Evolutionary conservation across 2,113 vertebrate genomes (phyloP).

Genomic region (Eira barbara): DNA sequence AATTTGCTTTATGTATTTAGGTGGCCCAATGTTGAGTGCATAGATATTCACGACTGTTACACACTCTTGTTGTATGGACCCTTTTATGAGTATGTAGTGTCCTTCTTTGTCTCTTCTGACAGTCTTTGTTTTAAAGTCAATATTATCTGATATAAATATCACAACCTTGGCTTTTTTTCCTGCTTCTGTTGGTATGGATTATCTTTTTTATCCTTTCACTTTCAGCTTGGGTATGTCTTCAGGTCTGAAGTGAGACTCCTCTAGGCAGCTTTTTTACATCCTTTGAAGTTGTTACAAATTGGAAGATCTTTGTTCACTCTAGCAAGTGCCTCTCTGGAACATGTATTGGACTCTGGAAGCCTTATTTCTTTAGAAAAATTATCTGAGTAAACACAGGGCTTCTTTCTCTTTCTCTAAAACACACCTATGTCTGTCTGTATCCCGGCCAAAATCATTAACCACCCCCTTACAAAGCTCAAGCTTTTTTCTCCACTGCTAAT

Average conservation of each 20-base stretch:
- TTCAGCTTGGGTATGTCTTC: neutral
- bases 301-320: neutral
- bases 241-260: neutral
- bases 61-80: neutral
- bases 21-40: neutral
- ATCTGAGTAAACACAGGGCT: neutral
- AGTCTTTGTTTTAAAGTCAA: neutral
- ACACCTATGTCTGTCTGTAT: constrained; percentile 26
- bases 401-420: constrained; percentile 16
- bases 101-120: neutral
- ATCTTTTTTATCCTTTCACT: neutral
- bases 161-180: neutral
- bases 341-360: neutral
- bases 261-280: neutral
- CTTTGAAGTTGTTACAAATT: neutral
- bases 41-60: neutral
- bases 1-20: neutral
- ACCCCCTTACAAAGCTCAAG: neutral
- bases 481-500: neutral
- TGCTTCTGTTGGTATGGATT: neutral
- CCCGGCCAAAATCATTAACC: neutral
- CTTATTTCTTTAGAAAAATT: constrained; percentile 22
- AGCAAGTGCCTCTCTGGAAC: neutral
- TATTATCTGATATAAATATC: neutral
- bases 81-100: neutral